These are phyloP conservation scores for Scaptomyza reducta DNA, from an alignment of 2,888 invertebrate species.

Conservation along the genomic window DNA sequence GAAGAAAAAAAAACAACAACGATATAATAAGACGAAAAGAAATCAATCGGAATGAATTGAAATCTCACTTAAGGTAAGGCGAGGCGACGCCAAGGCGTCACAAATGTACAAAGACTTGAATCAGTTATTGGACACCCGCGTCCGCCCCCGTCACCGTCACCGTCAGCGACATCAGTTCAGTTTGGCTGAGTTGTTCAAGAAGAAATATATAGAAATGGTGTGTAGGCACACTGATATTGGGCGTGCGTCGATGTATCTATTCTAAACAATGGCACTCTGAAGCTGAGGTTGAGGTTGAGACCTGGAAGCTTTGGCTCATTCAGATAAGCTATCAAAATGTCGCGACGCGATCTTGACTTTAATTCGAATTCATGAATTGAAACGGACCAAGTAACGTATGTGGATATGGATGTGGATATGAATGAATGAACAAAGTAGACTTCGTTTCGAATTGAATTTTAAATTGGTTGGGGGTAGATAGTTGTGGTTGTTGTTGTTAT, in stretches of 20 bases:
- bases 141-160: background rate
- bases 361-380: slow-evolving; percentile 64
- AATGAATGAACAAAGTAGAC: slow-evolving; percentile 30
- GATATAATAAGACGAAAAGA: slow-evolving; percentile 18
- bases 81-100: slow-evolving; percentile 68
- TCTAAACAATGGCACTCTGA: slow-evolving; percentile 56
- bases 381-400: slow-evolving; percentile 67
- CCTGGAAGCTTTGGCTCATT: slow-evolving; percentile 27
- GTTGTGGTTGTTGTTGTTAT: slow-evolving; percentile 1
- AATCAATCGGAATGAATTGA: slow-evolving; percentile 64
- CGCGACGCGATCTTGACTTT: slow-evolving; percentile 74
- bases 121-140: background rate
- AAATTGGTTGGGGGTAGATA: slow-evolving; percentile 4
- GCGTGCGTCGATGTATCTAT: slow-evolving; percentile 62
- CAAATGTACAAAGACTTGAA: slow-evolving; percentile 62
- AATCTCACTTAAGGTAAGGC: slow-evolving; percentile 75
- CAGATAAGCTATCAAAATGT: slow-evolving; percentile 73
- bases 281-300: slow-evolving; percentile 1
- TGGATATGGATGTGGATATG: slow-evolving; percentile 65
- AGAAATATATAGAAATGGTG: slow-evolving; percentile 23
- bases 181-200: background rate
- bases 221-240: slow-evolving; percentile 49
- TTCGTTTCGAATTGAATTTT: slow-evolving; percentile 37
- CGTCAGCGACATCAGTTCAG: background rate
- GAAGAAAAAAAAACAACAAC: slow-evolving; percentile 20